Evolutionary conservation across 2,888 invertebrate genomes (phyloP), one percentile per base, ranked within the genome.

Genomic region (Stegophylla sp.): DNA sequence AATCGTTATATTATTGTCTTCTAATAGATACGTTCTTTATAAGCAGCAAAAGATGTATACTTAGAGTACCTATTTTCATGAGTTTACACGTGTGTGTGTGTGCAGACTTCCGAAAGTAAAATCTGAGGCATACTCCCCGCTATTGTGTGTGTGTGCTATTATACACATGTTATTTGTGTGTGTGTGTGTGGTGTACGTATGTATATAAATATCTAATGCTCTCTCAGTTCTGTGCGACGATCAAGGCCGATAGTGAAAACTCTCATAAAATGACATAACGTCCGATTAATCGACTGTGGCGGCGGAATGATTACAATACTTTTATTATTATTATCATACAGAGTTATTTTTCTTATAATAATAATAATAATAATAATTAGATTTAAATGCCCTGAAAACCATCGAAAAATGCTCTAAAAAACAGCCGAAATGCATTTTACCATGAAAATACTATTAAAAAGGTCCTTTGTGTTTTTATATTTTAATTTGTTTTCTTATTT

Each of bases 161-260:
- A 56, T 17, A 15, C 26, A 72, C 26, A 17, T 72, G 41, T 45
- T n/a, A 41, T 61, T 26, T 43, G 34, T 20, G 53, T n/a, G 34
- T 7, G 20, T 17, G 9, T 9, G 17, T 3, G 4, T 3, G 9
- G 34, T 34, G 12, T 28, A 28, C 28, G 5, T 23, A 53, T 48
- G n/a, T 48, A 69, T 5, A 28, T 28, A 26, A 7, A 10, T 26
- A 28, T 69, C 13, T 20, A 15, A 13, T 5, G 26, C 61, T 61
- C 61, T 34, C 61, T 9, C 17, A 34, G 17, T 3, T n/a, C 7
- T 12, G 69, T 15, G 69, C 28, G 34, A 12, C 71, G 20, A 71
- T 71, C 71, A 71, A 71, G 71, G 71, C 71, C 71, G 56, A 71
- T 71, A 71, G 53, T 71, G 71, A 71, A 71, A 56, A 71, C 71